Evolutionary conservation across 2,797 vertebrate genomes (phyloP), one percentile per base, ranked within the genome.

Genomic region (Hozukius guyotensis): DNA sequence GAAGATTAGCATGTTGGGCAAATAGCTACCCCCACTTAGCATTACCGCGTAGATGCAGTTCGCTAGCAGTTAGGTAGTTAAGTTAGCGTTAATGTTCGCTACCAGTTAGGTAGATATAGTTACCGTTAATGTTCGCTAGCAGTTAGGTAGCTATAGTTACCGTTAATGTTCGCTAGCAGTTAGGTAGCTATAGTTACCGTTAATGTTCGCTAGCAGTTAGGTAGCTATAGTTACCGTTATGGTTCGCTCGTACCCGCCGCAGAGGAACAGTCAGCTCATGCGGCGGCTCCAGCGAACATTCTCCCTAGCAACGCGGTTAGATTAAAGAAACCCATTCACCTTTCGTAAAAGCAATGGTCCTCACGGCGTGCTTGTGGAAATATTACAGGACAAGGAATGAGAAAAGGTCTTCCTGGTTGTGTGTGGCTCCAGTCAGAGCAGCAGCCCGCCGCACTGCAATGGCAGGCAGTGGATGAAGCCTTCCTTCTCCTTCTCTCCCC

Each of bases 381-480:
- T 89, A 77, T 90, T 72, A 86, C 67, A 85, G 71, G 75, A 83
- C 38, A 84, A 55, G 62, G 71, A 81, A 70, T 29, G 75, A 42
- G 57, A 84, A 16, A 57, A 81, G 76, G 60, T 88, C 76, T 88
- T 91, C 85, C 87, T 83, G 77, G 83, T 88, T 42, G 38, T 42
- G 38, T 42, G 90, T 87, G 81, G 89, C 85, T 92, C 89, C 93
- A 42, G 38, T 42, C 42, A 86, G 92, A 93, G 94, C 93, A 93
- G 93, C 94, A 72, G 93, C 92, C 92, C 88, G 93, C 95, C 91
- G 92, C 94, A 95, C 94, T 92, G 95, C 95, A 95, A 95, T 95
- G 93, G 95, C 95, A 96, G 95, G 93, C 92, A 94, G 92, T 91
- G 92, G 92, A 93, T 94, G 93, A 91, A 92, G 91, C 92, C 90